Evolutionary conservation across 1,140 invertebrate species (phyloP).

Genomic region (Ectropis grisescens): DNA sequence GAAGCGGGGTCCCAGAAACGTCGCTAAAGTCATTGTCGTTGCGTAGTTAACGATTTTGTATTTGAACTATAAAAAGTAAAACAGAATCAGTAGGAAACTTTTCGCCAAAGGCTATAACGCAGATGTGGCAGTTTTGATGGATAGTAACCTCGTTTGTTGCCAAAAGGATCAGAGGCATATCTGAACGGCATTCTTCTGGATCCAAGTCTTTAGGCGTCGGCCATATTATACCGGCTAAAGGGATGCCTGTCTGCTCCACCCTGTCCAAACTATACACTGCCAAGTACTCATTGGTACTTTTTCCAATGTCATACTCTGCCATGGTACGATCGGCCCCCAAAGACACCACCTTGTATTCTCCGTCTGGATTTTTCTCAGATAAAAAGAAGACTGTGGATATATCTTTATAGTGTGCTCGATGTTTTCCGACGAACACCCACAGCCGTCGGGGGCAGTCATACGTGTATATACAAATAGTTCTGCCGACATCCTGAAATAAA

Average conservation of each 20-base stretch:
- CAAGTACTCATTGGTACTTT: conserved; percentile 55
- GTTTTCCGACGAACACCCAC: conserved; percentile 73
- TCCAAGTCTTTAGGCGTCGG: conserved; percentile 26
- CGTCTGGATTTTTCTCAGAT: conserved; percentile 26
- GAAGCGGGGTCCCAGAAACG: conserved; percentile 76
- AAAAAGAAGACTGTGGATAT: conserved; percentile 71
- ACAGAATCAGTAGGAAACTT: no score
- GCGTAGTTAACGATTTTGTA: conserved; percentile 75
- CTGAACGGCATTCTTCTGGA: conserved; percentile 18
- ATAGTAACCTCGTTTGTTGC: conserved; percentile 63
- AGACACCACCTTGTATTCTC: conserved; percentile 66
- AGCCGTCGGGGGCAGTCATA: conserved; percentile 39
- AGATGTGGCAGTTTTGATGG: no score
- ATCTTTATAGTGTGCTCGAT: conserved; percentile 69
- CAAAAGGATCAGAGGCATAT: conserved; percentile 48
- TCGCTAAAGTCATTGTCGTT: conserved; percentile 74
- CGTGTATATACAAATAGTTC: conserved; percentile 67
- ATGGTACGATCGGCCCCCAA: conserved; percentile 67
- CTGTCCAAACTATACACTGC: conserved; percentile 49
- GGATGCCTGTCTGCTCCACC: conserved; percentile 75
- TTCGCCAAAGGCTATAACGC: no score
- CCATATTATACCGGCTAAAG: conserved; percentile 67
- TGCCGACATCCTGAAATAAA: conserved; percentile 61
- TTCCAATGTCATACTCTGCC: conserved; percentile 77
- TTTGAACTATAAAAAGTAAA: conserved; percentile 71